These are phyloP conservation scores for Microcebus murinus DNA, from an alignment of 2,113 vertebrate genomes.

Conservation along the genomic window DNA sequence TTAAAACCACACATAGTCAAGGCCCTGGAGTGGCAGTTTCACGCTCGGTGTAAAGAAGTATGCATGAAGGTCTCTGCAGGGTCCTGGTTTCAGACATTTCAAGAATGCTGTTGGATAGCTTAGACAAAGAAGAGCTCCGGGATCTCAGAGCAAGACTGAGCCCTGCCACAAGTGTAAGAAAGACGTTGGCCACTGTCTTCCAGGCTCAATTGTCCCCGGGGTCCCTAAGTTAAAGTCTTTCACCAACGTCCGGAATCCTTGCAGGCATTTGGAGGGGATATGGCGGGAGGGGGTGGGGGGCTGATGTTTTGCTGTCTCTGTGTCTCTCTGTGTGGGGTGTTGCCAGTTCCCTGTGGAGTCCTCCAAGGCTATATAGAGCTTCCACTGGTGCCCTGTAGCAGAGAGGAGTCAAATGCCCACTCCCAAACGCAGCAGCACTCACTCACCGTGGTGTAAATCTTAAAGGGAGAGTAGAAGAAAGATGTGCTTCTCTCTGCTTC, in stretches of 20 bases:
- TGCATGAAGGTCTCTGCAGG: fast-evolving
- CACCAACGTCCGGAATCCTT: background rate
- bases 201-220: background rate
- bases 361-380: fast-evolving
- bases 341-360: too few species aligned
- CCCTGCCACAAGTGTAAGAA: too few species aligned
- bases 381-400: background rate
- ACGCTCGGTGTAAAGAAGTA: background rate
- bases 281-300: background rate
- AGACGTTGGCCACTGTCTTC: background rate
- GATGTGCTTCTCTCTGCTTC: background rate
- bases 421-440: background rate
- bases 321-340: background rate
- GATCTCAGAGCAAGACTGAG: background rate
- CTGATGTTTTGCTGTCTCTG: background rate
- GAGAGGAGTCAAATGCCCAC: background rate
- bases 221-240: background rate
- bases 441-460: background rate
- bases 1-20: background rate
- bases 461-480: background rate
- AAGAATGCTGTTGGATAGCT: background rate
- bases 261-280: background rate
- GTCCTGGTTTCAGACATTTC: background rate
- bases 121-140: background rate
- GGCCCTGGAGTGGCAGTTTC: background rate